Conservation (phyloP, 2,888 invertebrate species). For the Nemotelus nigrinus region DNA sequence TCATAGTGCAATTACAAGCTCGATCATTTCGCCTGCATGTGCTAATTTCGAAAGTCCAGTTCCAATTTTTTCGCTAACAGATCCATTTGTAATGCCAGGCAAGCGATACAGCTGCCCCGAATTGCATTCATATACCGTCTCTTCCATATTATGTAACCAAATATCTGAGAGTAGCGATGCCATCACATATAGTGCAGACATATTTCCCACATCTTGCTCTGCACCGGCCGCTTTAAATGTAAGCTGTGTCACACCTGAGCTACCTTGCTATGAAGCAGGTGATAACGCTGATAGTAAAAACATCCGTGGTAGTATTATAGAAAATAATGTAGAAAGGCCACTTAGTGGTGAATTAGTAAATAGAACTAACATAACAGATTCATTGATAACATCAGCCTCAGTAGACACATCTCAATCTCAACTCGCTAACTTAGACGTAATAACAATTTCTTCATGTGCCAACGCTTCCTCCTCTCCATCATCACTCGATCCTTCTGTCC, state of each 20-base stretch:
- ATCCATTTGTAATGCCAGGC: conserved; percentile 33
- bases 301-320: background rate
- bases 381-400: conserved; percentile 25
- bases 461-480: conserved; percentile 44
- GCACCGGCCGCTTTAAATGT: conserved; percentile 45
- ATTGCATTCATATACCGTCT: background rate
- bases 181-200: conserved; percentile 27
- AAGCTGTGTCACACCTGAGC: background rate
- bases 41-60: conserved; percentile 19
- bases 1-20: background rate
- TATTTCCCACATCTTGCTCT: conserved; percentile 45
- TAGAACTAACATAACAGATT: conserved; percentile 43
- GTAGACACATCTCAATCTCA: conserved; percentile 50
- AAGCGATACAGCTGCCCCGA: conserved; percentile 35
- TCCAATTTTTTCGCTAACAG: conserved; percentile 32
- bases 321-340: conserved; percentile 18
- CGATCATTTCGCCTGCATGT: background rate
- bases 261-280: background rate
- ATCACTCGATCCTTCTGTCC: conserved; percentile 26
- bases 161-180: conserved; percentile 8
- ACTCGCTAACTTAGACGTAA: conserved; percentile 32
- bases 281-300: too few relatives aligned
- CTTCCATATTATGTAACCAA: conserved; percentile 5
- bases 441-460: conserved; percentile 7
- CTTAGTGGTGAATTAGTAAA: conserved; percentile 16